A percentile compares a stretch with the other conserved stretches of the same genome.
phyloP scores from a whole-genome alignment of 1,140 invertebrate species.

The Archegozetes longisetosus region DNA sequence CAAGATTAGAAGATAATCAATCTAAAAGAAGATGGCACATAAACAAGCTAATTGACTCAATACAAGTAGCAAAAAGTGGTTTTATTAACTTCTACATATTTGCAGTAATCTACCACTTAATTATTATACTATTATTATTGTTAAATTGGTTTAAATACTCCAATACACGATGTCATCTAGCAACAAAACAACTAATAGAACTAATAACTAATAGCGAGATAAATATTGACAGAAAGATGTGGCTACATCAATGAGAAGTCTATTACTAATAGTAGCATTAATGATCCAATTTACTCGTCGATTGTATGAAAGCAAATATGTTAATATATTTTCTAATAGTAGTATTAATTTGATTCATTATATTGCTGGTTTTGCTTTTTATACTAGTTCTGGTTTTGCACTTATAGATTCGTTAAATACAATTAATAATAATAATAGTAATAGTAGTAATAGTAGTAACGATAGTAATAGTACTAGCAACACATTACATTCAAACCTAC shows the following conservation, averaged over 20 bases:
- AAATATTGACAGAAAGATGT: too few species aligned
- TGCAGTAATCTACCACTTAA: not conserved
- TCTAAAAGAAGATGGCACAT: too few species aligned
- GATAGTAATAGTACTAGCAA: not conserved
- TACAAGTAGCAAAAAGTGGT: not conserved
- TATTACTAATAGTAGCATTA: conserved; percentile 22
- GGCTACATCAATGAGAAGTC: not conserved
- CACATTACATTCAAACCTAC: too few species aligned
- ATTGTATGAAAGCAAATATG: conserved; percentile 49
- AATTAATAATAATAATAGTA: not conserved
- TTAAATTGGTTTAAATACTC: too few species aligned
- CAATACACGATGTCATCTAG: too few species aligned
- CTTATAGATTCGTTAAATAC: not conserved
- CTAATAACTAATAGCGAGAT: too few species aligned
- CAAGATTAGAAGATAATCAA: too few species aligned
- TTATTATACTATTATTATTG: not conserved
- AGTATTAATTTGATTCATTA: conserved; percentile 65
- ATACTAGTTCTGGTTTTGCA: conserved; percentile 26
- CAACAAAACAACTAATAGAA: too few species aligned
- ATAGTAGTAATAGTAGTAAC: not conserved
- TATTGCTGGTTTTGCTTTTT: conserved; percentile 51
- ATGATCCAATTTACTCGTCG: conserved; percentile 32
- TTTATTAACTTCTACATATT: not conserved
- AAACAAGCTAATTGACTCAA: not conserved
- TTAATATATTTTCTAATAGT: conserved; percentile 57